Base-by-base conservation (phyloP, 1,140 invertebrate genomes). In the Drosophila tropicalis region DNA sequence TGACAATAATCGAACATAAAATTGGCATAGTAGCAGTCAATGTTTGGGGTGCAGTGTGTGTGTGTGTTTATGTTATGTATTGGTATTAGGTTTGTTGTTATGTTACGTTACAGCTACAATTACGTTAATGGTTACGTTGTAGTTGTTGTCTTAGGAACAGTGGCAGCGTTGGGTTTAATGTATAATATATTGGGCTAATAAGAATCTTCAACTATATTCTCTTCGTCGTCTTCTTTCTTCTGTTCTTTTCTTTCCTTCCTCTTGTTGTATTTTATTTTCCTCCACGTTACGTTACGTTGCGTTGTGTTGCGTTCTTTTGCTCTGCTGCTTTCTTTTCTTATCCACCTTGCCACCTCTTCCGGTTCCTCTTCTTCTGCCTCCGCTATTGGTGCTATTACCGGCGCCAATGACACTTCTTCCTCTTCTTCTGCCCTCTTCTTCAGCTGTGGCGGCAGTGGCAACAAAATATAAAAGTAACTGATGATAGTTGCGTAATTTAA, bases 401-500 rank as follows among this genome's bases (percentile, higher is more conserved):
- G 9, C 17, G 44, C 13, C 17, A 51, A 22, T 51, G 19, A 19
- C 41, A 56, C 62, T 22, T 57, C 25, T 41, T 65, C 34, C 5
- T 36, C 70, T 56, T 44, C 72, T 47, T 39, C 83, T n/a, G 60
- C 78, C 75, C 57, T 79, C 76, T 69, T 80, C 76, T 62, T 89
- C 83, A 87, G 84, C 76, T 79, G 84, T 84, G 36, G 84, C 83
- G 34, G 34, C 34, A 89, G 84, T 73, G 70, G 69, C 84, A 80
- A 82, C 72, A 91, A 91, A 91, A 91, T 91, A 91, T 70, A 91
- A 91, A 85, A 91, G 90, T 85, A 91, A 89, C 79, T 91, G 89
- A 91, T 91, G 89, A 91, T 91, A 90, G 79, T 91, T 91, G 81
- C 89, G 89, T 81, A 91, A 76, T 90, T 91, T 91, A 67, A 89